Base-by-base conservation (phyloP, 1,140 invertebrate genomes). In the Neodiprion virginianus region DNA sequence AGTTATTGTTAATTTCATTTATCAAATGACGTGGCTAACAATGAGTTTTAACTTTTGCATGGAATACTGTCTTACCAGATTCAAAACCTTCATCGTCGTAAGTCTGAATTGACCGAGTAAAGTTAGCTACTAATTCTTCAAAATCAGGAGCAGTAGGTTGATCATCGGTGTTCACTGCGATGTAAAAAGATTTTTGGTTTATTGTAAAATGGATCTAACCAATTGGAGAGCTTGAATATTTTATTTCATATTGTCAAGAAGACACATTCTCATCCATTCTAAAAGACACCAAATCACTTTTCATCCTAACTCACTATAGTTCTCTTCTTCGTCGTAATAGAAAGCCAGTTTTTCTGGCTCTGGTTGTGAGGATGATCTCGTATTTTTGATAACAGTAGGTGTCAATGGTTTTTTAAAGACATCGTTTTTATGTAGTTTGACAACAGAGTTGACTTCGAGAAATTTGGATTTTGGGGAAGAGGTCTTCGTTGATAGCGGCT, bases 321-420 rank as follows among this genome's bases (percentile, higher is more conserved):
- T 76, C 69, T 76, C 8, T 23, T 79, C 74, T 8, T 48, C 40
- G 69, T 84, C 78, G 74, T 11, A 69, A 74, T 78, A 75, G 71
- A 69, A 28, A 14, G 75, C 67, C 21, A 84, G 73, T 28, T 8
- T 74, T 74, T 84, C 82, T 72, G 80, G 79, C 67, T 79, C 72
- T 10, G 74, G 70, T 53, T 76, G 76, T n/a, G 17, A 67, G 14
- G 3, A 7, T 40, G 69, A 1, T 77, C 77, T 48, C 65, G 47
- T 49, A 10, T 17, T 21, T 17, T 67, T 8, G 8, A 47, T 71
- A 72, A 77, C 53, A 17, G 53, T 75, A 28, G 72, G 67, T 17
- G 48, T 48, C 8, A 71, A 73, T 72, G 83, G 83, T 70, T 75
- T 78, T n/a, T 75, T 78, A 65, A 84, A 84, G 17, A 73, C 10